Percentiles rank a stretch among this genome's conserved stretches.
Conservation (phyloP, 1,140 invertebrate species). For the Panonychus citri region DNA sequence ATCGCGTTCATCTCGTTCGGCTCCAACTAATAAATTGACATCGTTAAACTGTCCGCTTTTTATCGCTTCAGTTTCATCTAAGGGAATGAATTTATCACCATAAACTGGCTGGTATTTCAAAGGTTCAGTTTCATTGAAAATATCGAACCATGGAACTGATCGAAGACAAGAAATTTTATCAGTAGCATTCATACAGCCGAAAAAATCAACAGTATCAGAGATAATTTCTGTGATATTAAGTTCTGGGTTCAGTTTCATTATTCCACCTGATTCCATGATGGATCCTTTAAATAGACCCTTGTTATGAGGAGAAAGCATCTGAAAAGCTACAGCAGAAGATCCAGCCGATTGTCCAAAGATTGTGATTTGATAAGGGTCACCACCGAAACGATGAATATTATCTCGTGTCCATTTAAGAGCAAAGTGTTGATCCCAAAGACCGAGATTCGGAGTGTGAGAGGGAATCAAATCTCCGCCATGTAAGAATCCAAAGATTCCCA, state of each 20-base stretch:
- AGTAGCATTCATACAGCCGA: background rate
- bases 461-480: constrained; percentile 44
- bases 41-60: background rate
- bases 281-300: constrained; percentile 17
- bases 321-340: constrained; percentile 19
- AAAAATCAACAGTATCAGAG: background rate
- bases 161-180: background rate
- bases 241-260: background rate
- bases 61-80: background rate
- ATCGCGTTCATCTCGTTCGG: background rate
- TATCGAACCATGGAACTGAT: background rate
- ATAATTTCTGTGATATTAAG: background rate
- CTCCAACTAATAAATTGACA: background rate
- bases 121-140: background rate
- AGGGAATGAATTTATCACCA: background rate
- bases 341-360: constrained; percentile 29
- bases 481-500: constrained; percentile 47
- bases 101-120: background rate
- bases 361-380: constrained; percentile 21
- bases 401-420: constrained; percentile 15
- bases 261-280: constrained; percentile 19
- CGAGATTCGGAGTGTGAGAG: constrained; percentile 12
- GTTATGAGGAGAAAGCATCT: constrained; percentile 20
- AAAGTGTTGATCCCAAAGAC: constrained; percentile 14
- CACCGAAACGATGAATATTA: constrained; percentile 15